Evolutionary conservation across 2,797 vertebrate genomes (phyloP), one percentile per base, ranked within the genome.

Genomic region (Podarcis lilfordi): DNA sequence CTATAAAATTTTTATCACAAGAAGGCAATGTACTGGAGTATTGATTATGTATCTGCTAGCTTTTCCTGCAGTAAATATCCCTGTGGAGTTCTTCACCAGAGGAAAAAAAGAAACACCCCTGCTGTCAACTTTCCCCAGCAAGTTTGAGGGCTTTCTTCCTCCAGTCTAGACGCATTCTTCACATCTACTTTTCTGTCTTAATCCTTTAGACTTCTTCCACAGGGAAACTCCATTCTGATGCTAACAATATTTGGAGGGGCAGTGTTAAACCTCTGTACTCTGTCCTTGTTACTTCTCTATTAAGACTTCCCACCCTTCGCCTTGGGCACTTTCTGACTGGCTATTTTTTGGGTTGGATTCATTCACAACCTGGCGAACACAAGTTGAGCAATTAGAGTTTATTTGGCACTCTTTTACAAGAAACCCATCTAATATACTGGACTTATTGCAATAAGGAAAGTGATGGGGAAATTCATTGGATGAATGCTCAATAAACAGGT

Each of bases 1-100:
- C 91, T 94, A 94, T 97, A 95, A 97, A 96, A 96, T 94, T 95
- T 95, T 92, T 93, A 96, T 96, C 95, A 94, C 91, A 95, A 92
- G 93, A 94, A 87, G 92, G 90, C 86, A 85, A 74, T 84, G 88
- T 91, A 90, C 89, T 90, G 87, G 89, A 94, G 88, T 95, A 95
- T 96, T 91, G 96, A 96, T 96, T 93, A 90, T 94, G 15, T 94
- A 80, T 92, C 90, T 91, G 50, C 92, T 91, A 84, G 90, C 92
- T 75, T 93, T 95, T 95, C 92, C 89, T 93, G 91, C 87, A 86
- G 83, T 90, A 95, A 93, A 91, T 93, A 91, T 94, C 91, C 88
- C 91, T 87, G 85, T 93, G 93, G 93, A 96, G 92, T 91, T 89
- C 89, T 76, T 76, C 91, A 84, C 91, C 21, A 21, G 29, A 25